Conservation (phyloP, 2,888 invertebrate genomes). For the Nemurella pictetii region DNA sequence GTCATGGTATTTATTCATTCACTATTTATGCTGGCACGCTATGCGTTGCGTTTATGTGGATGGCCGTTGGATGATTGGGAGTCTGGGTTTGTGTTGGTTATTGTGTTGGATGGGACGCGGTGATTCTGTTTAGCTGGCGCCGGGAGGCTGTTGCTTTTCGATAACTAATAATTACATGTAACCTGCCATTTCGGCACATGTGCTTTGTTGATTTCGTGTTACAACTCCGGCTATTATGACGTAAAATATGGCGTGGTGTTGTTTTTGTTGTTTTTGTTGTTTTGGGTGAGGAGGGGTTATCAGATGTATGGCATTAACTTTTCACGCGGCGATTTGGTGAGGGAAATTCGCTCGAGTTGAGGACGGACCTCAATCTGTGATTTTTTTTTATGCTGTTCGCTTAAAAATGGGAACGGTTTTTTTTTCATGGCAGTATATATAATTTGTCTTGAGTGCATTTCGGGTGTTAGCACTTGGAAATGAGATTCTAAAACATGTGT, state of each 20-base stretch:
- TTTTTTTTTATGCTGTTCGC: too few relatives aligned
- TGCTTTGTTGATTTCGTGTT: neutral
- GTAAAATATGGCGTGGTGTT: neutral
- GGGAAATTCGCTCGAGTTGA: too few relatives aligned
- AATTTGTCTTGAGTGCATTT: too few relatives aligned
- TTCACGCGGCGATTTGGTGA: neutral
- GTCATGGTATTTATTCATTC: constrained; percentile 13
- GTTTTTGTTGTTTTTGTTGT: neutral
- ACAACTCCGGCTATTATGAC: neutral
- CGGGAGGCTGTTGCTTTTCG: neutral
- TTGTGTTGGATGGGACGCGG: neutral
- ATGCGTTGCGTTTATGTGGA: neutral
- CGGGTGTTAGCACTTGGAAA: too few relatives aligned
- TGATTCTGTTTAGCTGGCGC: neutral
- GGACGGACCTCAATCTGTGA: too few relatives aligned
- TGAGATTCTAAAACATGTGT: too few relatives aligned
- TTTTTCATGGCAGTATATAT: too few relatives aligned
- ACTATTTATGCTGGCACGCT: neutral
- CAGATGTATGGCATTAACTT: neutral
- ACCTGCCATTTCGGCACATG: neutral
- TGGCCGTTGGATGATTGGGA: neutral
- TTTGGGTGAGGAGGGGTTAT: too few relatives aligned
- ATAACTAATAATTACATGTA: neutral
- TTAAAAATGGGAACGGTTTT: too few relatives aligned
- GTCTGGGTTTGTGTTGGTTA: neutral